Evolutionary conservation across 2,797 vertebrate genomes (phyloP).

Genomic region (Tauraco hartlaubi): DNA sequence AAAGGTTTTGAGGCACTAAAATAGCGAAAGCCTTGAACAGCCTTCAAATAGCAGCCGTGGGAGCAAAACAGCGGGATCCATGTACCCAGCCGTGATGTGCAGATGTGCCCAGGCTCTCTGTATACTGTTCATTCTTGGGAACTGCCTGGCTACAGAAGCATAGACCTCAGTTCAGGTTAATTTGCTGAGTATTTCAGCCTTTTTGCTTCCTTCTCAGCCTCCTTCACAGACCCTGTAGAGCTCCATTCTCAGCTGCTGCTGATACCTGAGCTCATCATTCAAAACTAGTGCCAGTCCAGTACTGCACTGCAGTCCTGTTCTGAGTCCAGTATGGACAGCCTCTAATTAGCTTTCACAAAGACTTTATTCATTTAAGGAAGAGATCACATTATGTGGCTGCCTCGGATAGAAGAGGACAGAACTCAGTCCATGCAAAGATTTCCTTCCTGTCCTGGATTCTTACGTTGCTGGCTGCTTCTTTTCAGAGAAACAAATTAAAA

Average conservation of each 20-base stretch:
- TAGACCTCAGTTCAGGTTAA: background rate
- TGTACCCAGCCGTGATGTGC: background rate
- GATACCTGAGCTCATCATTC: background rate
- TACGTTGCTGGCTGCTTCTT: background rate
- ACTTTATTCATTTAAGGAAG: constrained; percentile 14
- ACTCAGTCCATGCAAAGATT: background rate
- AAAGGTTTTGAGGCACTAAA: constrained; percentile 62
- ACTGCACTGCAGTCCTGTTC: constrained; percentile 17
- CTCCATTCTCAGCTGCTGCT: constrained; percentile 1
- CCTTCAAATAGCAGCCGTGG: constrained; percentile 64
- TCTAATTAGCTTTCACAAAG: constrained; percentile 29
- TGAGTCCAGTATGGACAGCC: background rate
- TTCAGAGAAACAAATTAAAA: constrained; percentile 11
- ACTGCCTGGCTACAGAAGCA: background rate
- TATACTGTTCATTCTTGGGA: background rate
- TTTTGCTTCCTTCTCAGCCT: constrained; percentile 1
- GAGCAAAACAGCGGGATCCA: constrained; percentile 19
- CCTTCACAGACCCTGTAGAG: background rate
- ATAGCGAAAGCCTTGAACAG: constrained; percentile 62
- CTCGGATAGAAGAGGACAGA: background rate
- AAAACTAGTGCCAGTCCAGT: background rate
- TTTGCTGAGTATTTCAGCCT: background rate
- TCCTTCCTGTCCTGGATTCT: constrained; percentile 23
- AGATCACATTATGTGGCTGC: background rate
- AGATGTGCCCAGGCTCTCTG: constrained; percentile 15